Conservation (phyloP, 2,113 vertebrate species). For the Elaphurus davidianus region DNA sequence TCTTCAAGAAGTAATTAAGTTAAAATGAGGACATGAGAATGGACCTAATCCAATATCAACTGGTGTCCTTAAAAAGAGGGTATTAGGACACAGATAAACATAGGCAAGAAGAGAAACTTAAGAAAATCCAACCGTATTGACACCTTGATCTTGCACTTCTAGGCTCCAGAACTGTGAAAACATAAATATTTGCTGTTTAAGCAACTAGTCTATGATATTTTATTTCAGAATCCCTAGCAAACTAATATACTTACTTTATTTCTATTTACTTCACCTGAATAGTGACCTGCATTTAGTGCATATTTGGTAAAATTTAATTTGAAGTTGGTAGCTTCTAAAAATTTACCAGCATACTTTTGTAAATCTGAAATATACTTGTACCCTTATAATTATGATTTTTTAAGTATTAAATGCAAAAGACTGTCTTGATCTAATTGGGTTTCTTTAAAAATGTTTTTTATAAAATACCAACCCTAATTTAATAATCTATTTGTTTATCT, state of each 20-base stretch:
- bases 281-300: neutral
- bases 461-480: neutral
- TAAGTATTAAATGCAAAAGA: neutral
- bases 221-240: neutral
- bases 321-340: neutral
- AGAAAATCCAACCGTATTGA: neutral
- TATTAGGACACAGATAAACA: neutral
- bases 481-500: neutral
- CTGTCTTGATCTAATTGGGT: neutral
- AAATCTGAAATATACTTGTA: neutral
- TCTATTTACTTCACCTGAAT: neutral
- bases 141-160: neutral
- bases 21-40: neutral
- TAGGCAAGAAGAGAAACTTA: neutral
- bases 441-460: slow-evolving; percentile 19
- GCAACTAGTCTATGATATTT: neutral
- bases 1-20: neutral
- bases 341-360: neutral
- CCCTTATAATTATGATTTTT: neutral
- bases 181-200: neutral
- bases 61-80: neutral
- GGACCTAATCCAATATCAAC: neutral
- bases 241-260: neutral
- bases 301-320: neutral
- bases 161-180: neutral